Conservation (phyloP, 2,888 invertebrate genomes). For the Criorhina ranunculi region DNA sequence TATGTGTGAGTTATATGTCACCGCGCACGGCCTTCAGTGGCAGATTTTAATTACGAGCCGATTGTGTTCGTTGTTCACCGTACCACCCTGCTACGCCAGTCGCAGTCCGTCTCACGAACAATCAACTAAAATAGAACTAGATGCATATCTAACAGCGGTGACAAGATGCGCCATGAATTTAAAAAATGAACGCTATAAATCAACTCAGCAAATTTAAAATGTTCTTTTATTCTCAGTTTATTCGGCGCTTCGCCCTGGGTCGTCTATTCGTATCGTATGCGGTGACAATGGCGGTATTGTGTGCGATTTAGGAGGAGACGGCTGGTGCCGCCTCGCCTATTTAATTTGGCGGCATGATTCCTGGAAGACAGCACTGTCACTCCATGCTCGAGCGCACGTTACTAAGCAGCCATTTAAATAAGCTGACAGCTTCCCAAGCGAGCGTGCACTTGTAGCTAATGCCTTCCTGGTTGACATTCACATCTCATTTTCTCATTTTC, state of each 20-base stretch:
- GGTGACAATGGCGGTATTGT: slow-evolving; percentile 31
- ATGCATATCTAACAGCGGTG: slow-evolving; percentile 49
- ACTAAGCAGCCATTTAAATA: slow-evolving; percentile 70
- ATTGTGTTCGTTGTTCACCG: slow-evolving; percentile 15
- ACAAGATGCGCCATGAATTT: slow-evolving; percentile 66
- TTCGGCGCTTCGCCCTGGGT: neutral
- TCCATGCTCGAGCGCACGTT: slow-evolving; percentile 46
- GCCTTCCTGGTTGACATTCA: slow-evolving; percentile 68
- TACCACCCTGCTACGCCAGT: neutral
- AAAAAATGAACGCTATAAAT: slow-evolving; percentile 67
- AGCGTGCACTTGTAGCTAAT: slow-evolving; percentile 63
- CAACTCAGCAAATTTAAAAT: slow-evolving; percentile 53
- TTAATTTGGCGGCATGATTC: slow-evolving; percentile 74
- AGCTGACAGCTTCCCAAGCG: slow-evolving; percentile 68
- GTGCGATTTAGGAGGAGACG: slow-evolving; percentile 52
- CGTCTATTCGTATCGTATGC: neutral
- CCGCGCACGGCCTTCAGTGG: slow-evolving; percentile 58
- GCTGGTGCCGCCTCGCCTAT: slow-evolving; percentile 51
- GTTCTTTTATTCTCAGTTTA: slow-evolving; percentile 13
- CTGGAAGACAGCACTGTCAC: slow-evolving; percentile 61
- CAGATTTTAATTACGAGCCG: slow-evolving; percentile 62
- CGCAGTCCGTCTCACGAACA: slow-evolving; percentile 40
- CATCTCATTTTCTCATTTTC: slow-evolving; percentile 65
- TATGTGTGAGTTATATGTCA: slow-evolving; percentile 45
- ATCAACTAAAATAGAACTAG: slow-evolving; percentile 69